Conservation (phyloP, 2,113 vertebrate species). For the Trogon melanurus region DNA sequence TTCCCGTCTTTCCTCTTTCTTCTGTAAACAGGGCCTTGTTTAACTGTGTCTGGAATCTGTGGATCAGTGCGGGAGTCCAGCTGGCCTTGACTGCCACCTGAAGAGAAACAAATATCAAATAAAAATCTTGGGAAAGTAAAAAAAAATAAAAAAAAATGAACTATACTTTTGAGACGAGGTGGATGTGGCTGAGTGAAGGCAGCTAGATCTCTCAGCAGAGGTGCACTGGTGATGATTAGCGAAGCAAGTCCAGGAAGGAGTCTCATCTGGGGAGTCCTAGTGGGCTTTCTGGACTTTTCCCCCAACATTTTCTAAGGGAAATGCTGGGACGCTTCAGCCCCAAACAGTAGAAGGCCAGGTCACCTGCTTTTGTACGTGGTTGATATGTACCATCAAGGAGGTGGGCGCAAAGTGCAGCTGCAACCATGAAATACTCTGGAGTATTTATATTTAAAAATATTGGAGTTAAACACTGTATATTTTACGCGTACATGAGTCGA, state of each 20-base stretch:
- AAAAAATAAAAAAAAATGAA: background rate
- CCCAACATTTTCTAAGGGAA: background rate
- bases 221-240: background rate
- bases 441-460: background rate
- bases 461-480: background rate
- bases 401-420: background rate
- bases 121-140: background rate
- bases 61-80: background rate
- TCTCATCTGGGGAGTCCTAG: background rate
- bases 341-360: background rate
- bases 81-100: background rate
- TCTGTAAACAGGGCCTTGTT: background rate
- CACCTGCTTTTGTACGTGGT: background rate
- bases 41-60: background rate
- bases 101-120: constrained; percentile 2
- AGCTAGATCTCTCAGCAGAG: background rate
- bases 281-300: background rate
- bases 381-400: background rate
- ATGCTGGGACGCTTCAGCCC: background rate
- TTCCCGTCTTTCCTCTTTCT: background rate
- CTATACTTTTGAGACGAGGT: background rate
- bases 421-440: accelerated
- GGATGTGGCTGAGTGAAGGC: background rate
- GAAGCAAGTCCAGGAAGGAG: background rate
- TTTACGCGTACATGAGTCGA: accelerated